Percentiles rank a stretch among this genome's conserved stretches.
These are phyloP conservation scores for Xylota sylvarum DNA, from an alignment of 2,888 invertebrate species.

Conservation along the genomic window DNA sequence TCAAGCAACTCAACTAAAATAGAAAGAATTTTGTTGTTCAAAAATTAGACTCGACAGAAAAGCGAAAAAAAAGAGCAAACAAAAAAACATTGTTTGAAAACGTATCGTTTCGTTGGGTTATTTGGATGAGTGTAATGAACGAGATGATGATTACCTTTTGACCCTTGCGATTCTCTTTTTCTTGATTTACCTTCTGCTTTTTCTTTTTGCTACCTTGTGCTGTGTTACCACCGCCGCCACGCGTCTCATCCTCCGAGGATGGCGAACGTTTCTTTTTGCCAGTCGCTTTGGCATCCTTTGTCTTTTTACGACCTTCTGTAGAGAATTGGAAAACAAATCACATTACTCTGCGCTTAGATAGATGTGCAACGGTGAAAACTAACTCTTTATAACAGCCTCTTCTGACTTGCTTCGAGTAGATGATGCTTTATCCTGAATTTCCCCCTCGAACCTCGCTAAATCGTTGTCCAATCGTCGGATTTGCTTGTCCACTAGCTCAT, in stretches of 20 bases:
- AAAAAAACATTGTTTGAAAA: conserved; percentile 26
- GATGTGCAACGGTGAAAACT: neutral
- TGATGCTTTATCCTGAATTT: conserved; percentile 97
- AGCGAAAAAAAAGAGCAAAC: conserved; percentile 33
- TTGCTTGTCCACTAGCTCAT: conserved; percentile 99
- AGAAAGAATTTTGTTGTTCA: conserved; percentile 41
- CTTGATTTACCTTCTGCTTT: conserved; percentile 86
- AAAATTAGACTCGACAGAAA: conserved; percentile 35
- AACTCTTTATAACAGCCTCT: conserved; percentile 87
- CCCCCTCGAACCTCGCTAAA: conserved; percentile 97
- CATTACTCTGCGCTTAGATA: neutral
- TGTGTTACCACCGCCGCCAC: conserved; percentile 79
- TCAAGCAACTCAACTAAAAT: conserved; percentile 76
- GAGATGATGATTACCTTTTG: conserved; percentile 85
- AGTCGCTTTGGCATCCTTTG: conserved; percentile 87
- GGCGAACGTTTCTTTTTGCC: conserved; percentile 87
- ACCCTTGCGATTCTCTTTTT: conserved; percentile 85
- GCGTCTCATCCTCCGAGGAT: conserved; percentile 83
- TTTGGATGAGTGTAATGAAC: conserved; percentile 73
- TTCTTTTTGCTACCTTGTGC: conserved; percentile 85
- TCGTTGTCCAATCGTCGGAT: conserved; percentile 98
- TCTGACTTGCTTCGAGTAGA: conserved; percentile 90
- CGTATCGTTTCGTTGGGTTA: conserved; percentile 6
- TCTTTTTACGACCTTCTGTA: conserved; percentile 89
- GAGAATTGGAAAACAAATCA: conserved; percentile 17